phyloP scores from a whole-genome alignment of 1,140 invertebrate genomes.

The Colletes gigas region DNA sequence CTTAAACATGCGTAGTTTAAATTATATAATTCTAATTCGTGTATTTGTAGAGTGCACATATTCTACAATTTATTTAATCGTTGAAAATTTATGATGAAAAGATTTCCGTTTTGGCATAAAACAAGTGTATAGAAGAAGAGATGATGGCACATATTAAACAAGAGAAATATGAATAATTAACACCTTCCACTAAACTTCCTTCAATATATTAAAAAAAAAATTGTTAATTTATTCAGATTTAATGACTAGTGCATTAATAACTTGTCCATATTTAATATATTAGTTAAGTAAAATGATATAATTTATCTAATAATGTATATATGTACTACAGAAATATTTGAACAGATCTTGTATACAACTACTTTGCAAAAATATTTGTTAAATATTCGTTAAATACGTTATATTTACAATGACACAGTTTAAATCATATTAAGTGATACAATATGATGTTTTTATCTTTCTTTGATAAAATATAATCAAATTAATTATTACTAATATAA shows the following conservation, averaged over 20 bases:
- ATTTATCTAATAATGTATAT: no score
- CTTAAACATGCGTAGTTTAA: neutral
- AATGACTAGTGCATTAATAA: constrained; percentile 32
- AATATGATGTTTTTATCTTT: neutral
- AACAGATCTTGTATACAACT: neutral
- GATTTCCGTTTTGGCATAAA: neutral
- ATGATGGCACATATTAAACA: neutral
- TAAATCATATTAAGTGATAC: constrained; percentile 1
- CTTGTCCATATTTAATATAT: no score
- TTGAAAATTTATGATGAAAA: neutral
- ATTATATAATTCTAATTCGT: neutral
- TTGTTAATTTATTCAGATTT: constrained; percentile 15
- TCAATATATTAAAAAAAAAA: neutral
- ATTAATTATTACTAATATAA: neutral
- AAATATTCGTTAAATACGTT: neutral
- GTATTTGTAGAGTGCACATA: constrained; percentile 7
- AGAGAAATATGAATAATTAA: constrained; percentile 22
- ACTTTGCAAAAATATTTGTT: neutral
- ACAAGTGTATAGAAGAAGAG: constrained; percentile 10
- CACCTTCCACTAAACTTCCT: neutral
- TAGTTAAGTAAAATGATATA: no score
- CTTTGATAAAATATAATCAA: neutral
- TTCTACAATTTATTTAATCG: neutral
- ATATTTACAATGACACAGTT: constrained; percentile 11
- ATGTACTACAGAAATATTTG: constrained; percentile 8